These are phyloP conservation scores for Criorhina ranunculi DNA, from an alignment of 2,888 invertebrate species.

Conservation along the genomic window DNA sequence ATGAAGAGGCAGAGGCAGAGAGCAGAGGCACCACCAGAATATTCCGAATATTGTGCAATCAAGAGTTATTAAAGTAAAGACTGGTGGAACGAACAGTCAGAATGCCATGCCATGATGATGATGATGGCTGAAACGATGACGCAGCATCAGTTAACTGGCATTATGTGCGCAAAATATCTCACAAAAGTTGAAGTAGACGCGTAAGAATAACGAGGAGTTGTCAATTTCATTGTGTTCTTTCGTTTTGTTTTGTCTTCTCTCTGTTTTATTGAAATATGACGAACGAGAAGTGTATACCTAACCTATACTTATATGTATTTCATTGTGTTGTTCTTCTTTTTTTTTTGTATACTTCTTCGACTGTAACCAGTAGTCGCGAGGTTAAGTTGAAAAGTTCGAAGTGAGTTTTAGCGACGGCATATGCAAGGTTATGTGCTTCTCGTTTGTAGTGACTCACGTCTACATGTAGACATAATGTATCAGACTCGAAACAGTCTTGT, in stretches of 20 bases:
- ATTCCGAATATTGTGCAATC: constrained; percentile 77
- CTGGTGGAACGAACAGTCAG: constrained; percentile 71
- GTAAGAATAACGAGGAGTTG: constrained; percentile 75
- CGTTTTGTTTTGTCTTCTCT: constrained; percentile 44
- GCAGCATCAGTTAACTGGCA: constrained; percentile 75
- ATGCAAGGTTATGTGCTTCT: not conserved
- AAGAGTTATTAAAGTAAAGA: constrained; percentile 77
- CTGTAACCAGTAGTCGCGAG: constrained; percentile 36
- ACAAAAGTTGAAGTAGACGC: constrained; percentile 74
- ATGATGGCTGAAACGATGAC: constrained; percentile 74
- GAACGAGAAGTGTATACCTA: constrained; percentile 26
- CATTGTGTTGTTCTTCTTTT: not conserved
- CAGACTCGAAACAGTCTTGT: too few species aligned
- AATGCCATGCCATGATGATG: constrained; percentile 65
- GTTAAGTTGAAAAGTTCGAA: not conserved
- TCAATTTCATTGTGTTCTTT: constrained; percentile 74
- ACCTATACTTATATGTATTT: not conserved
- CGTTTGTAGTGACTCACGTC: not conserved
- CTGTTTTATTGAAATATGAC: constrained; percentile 43
- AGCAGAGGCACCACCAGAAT: constrained; percentile 73
- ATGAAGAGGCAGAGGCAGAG: constrained; percentile 73
- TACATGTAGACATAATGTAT: too few species aligned
- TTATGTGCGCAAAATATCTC: constrained; percentile 75
- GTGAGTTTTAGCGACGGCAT: constrained; percentile 44
- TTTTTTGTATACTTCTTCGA: not conserved